A percentile compares a stretch with the other conserved stretches of the same genome.
phyloP scores from a whole-genome alignment of 2,797 vertebrate genomes.

The Acanthornis magna region DNA sequence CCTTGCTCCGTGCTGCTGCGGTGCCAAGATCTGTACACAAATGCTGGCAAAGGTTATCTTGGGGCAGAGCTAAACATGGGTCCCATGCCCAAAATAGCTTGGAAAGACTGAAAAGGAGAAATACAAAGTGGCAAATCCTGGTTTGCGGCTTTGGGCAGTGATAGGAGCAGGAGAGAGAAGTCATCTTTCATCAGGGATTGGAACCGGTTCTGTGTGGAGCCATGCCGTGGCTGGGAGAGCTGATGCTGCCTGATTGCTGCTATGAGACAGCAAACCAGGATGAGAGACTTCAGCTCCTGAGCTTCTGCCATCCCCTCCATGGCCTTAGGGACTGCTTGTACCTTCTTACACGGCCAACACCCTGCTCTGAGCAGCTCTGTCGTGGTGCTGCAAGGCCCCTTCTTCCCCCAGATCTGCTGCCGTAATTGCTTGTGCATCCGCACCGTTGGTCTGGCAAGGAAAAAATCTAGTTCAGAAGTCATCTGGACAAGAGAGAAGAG shows the following conservation, averaged over 20 bases:
- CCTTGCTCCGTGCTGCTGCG: fast-evolving
- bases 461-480: neutral
- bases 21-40: neutral
- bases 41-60: slow-evolving; percentile 26
- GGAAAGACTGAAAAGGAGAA: slow-evolving; percentile 9
- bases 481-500: neutral
- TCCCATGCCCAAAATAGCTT: neutral
- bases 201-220: neutral
- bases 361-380: neutral
- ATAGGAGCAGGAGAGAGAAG: neutral
- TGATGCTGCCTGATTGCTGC: neutral
- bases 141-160: neutral
- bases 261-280: neutral
- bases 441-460: fast-evolving
- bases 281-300: neutral
- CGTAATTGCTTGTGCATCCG: neutral
- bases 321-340: neutral
- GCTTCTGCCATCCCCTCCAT: neutral
- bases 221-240: fast-evolving
- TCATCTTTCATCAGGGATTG: neutral
- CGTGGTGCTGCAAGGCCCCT: neutral
- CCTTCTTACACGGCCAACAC: neutral
- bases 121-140: neutral
- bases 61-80: neutral
- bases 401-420: neutral